Base-by-base conservation (phyloP, 2,888 invertebrate genomes). In the Athrips mouffetella region DNA sequence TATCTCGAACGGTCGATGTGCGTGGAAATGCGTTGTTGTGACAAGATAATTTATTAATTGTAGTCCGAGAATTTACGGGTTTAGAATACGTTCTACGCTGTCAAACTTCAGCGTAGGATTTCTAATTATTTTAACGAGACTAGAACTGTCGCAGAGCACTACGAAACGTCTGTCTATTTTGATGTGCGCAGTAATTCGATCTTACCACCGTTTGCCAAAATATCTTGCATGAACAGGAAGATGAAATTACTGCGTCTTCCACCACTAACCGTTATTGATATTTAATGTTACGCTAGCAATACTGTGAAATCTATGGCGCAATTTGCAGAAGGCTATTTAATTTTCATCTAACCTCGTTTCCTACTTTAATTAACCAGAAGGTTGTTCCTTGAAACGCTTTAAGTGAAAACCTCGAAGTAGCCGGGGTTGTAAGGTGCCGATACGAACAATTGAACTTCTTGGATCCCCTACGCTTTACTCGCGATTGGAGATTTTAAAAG, bases 311-410 rank as follows among this genome's bases (percentile, higher is more conserved):
- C 65, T 59, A 59, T 63, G 60, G 61, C 65, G 63, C 68, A 73
- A 73, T 74, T 73, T 67, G 69, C 63, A 65, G 67, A 66, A 69
- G 69, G 73, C 73, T 72, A 71, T 73, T 76, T 72, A 73, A 73
- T 76, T 76, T 77, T 67, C 68, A 68, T 67, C 65, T 60, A 64
- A 64, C 63, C 59, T 55, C 59, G 58, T 70, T 70, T 69, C 64
- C 67, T 69, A 66, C 64, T 73, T 73, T 73, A 75, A 76, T 76
- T 74, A 74, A 73, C 68, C 64, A 69, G 63, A 68, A 62, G 64
- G 63, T 62, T 68, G 65, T 67, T 65, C 60, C 53, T 52, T 50
- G 57, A 63, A 68, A 63, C 62, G 63, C 67, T 68, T 62, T 62
- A 66, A 65, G 59, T 58, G 56, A 63, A 59, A 60, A 61, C 60